Percentiles rank a stretch among this genome's conserved stretches.
Conservation (phyloP, 2,888 invertebrate species). For the Herminia tarsipennalis region DNA sequence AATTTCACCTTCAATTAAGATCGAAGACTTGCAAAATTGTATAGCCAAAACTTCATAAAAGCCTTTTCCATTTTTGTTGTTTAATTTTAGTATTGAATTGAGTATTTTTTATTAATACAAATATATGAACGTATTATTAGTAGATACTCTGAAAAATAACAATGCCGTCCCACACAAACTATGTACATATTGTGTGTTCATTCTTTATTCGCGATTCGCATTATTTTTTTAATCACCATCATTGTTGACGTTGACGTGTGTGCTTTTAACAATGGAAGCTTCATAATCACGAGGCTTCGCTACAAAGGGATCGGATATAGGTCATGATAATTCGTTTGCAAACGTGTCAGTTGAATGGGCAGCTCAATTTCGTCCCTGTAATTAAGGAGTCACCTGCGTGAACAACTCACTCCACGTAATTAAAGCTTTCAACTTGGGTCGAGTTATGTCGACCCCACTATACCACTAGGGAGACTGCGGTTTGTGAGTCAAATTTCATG, state of each 20-base stretch:
- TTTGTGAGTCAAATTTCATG: conserved; percentile 81
- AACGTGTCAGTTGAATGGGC: conserved; percentile 80
- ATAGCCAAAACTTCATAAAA: no score
- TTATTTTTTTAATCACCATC: conserved; percentile 35
- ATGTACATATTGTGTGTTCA: conserved; percentile 15
- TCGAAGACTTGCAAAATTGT: conserved; percentile 10
- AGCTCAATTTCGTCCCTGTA: conserved; percentile 80
- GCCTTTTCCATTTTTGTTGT: no score
- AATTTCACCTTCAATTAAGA: conserved; percentile 21
- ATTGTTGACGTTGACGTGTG: conserved; percentile 38
- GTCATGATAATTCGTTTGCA: conserved; percentile 78
- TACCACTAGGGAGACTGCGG: conserved; percentile 69
- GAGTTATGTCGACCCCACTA: conserved; percentile 76
- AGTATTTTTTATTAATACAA: not conserved
- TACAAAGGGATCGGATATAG: conserved; percentile 56
- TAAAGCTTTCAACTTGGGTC: conserved; percentile 81
- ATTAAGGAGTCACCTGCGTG: conserved; percentile 85
- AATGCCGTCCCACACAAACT: conserved; percentile 9
- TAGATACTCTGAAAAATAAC: conserved; percentile 6
- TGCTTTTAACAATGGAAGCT: conserved; percentile 38
- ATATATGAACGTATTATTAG: not conserved
- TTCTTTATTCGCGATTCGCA: conserved; percentile 24
- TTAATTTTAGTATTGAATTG: no score
- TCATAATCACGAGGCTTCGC: conserved; percentile 41
- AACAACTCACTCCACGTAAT: conserved; percentile 82